These are phyloP conservation scores for Seira musarum DNA, from an alignment of 2,888 invertebrate species.

Conservation along the genomic window DNA sequence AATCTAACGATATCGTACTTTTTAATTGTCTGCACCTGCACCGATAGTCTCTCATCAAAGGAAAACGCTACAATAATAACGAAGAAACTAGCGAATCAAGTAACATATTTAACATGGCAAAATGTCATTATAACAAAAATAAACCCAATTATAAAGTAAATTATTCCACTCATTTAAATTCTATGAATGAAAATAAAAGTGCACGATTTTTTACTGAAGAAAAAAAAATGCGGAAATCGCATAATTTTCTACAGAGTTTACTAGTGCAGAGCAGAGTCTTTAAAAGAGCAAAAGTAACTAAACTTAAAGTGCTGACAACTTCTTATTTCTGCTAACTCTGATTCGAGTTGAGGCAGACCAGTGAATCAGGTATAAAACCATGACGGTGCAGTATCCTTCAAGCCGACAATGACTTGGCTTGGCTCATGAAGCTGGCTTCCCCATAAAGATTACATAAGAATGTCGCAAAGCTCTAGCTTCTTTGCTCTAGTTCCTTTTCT, in stretches of 20 bases:
- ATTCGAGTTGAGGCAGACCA: not conserved
- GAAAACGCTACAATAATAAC: not conserved
- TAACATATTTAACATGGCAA: slow-evolving; percentile 2
- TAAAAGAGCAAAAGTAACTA: not conserved
- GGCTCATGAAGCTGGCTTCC: not conserved
- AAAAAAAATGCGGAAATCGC: slow-evolving; percentile 6
- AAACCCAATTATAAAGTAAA: not conserved
- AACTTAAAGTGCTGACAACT: not conserved
- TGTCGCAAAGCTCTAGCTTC: slow-evolving; percentile 6
- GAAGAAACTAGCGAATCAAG: not conserved
- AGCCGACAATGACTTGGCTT: slow-evolving; percentile 3
- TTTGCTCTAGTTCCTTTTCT: slow-evolving; percentile 12
- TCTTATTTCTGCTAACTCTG: not conserved
- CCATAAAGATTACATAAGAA: slow-evolving; percentile 8
- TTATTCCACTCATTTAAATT: not conserved
- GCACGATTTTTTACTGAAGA: not conserved
- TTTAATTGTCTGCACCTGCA: not conserved
- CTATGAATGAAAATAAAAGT: too few species aligned
- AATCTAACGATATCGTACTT: not conserved
- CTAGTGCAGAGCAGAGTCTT: not conserved
- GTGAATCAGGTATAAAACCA: not conserved
- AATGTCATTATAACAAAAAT: not conserved
- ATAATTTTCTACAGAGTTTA: slow-evolving; percentile 7
- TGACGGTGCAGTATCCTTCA: not conserved
- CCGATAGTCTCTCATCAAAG: too few species aligned